Conservation (phyloP, 2,888 invertebrate genomes). For the Agrypnus murinus region DNA sequence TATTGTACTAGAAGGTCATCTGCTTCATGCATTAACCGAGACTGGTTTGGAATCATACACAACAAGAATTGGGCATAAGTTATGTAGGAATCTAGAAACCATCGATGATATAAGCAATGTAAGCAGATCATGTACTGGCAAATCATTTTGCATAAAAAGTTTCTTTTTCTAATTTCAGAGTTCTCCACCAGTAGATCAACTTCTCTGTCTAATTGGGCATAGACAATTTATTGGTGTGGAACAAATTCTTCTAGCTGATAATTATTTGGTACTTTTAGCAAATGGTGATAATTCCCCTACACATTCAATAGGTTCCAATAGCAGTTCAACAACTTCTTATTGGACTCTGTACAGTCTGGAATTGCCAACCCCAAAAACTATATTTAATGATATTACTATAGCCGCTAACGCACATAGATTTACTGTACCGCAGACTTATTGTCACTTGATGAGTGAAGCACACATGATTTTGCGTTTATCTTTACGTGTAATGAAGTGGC, state of each 20-base stretch:
- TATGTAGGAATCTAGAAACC: conserved; percentile 73
- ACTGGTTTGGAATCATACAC: conserved; percentile 87
- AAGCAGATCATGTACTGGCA: conserved; percentile 53
- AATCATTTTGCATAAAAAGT: neutral
- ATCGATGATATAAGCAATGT: conserved; percentile 70
- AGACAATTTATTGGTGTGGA: conserved; percentile 80
- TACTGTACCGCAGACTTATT: conserved; percentile 80
- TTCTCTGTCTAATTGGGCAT: conserved; percentile 80
- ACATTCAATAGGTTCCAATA: conserved; percentile 68
- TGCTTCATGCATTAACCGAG: conserved; percentile 83
- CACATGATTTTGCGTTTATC: conserved; percentile 78
- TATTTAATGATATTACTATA: conserved; percentile 82
- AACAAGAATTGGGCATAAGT: conserved; percentile 77
- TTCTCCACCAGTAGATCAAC: conserved; percentile 75
- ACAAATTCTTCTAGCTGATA: conserved; percentile 72
- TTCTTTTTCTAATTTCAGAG: conserved; percentile 65
- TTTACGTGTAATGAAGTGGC: conserved; percentile 68
- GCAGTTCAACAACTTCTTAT: conserved; percentile 69
- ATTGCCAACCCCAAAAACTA: conserved; percentile 77
- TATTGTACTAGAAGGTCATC: conserved; percentile 79
- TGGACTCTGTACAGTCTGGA: conserved; percentile 86
- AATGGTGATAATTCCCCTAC: conserved; percentile 75
- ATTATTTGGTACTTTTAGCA: conserved; percentile 74
- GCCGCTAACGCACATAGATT: conserved; percentile 79
- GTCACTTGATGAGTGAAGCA: conserved; percentile 83